Conservation (phyloP, 2,888 invertebrate species). For the Agelastica alni region DNA sequence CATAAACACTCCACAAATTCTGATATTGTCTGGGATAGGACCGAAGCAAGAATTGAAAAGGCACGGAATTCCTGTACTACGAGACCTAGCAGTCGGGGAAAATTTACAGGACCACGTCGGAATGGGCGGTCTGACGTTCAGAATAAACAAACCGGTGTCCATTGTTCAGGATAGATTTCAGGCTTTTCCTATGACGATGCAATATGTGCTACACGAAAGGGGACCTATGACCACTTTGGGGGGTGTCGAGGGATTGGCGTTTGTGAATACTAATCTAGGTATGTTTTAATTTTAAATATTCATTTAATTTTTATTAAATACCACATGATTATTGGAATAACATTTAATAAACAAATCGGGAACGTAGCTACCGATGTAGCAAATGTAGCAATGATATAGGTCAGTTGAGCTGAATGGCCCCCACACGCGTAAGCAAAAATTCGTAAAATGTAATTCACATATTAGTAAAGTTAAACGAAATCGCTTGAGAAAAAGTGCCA, state of each 20-base stretch:
- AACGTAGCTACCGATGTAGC: too few relatives aligned
- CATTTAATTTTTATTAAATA: too few relatives aligned
- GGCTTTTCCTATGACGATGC: constrained; percentile 69
- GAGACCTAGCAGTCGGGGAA: constrained; percentile 77
- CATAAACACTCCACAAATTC: constrained; percentile 87
- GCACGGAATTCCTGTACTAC: constrained; percentile 73
- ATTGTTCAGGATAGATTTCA: constrained; percentile 72
- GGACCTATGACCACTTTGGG: constrained; percentile 88
- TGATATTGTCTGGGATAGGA: constrained; percentile 82
- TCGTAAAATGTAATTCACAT: too few relatives aligned
- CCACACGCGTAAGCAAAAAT: too few relatives aligned
- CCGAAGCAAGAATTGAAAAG: constrained; percentile 69
- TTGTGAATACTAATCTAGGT: constrained; percentile 77
- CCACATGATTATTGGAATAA: too few relatives aligned
- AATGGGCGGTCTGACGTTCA: constrained; percentile 79
- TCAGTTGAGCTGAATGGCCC: too few relatives aligned
- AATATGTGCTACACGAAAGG: constrained; percentile 75
- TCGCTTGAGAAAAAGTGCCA: too few relatives aligned
- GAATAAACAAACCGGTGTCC: constrained; percentile 79
- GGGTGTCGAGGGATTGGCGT: constrained; percentile 86
- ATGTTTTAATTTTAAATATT: too few relatives aligned
- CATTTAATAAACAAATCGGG: too few relatives aligned
- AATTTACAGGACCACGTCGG: constrained; percentile 89
- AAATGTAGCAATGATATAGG: too few relatives aligned
- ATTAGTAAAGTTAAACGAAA: too few relatives aligned